Base-by-base conservation (phyloP, 2,797 vertebrate species). In the Coregonus sp. region DNA sequence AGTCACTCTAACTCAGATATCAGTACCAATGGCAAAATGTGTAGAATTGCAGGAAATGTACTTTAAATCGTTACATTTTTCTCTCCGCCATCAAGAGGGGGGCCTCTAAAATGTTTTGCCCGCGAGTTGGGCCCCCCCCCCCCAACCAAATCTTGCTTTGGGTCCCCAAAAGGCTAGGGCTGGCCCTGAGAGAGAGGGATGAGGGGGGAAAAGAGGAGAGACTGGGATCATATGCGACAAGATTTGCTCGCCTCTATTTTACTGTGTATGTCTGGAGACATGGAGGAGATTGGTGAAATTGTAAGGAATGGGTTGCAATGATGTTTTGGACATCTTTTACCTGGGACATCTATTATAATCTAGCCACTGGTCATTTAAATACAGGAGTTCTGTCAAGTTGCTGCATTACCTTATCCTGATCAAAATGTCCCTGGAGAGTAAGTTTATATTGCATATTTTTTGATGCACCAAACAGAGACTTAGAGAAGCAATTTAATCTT, bases 281-380 rank as follows among this genome's bases (percentile, higher is more conserved):
- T 29, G 5, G 11, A 65, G 4, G 65, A 4, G 9, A 67, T n/a
- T 74, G 40, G 69, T 76, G 72, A 77, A 85, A 81, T 70, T 50
- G 68, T 67, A 78, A 75, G 70, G 70, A 85, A 76, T 75, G 56
- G 35, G 47, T 72, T 68, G 65, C 69, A 4, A 6, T 15, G 35
- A 16, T 74, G 52, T 50, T n/a, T 77, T 72, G 80, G 52, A 80
- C 75, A 71, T 37, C 51, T 76, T 79, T 77, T 76, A 74, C 78
- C n/a, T n/a, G 35, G 75, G 80, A 51, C 31, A 66, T 80, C 70
- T 52, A 7, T 86, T 52, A 7, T 86, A 75, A 67, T 76, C 75
- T 69, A 40, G 33, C 52, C 67, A 20, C 74, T 78, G 73, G 78
- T 86, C 20, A 84, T 84, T 84, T 76, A 72, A 83, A 78, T 76